These are phyloP conservation scores for Acomys russatus DNA, from an alignment of 2,797 vertebrate species.

Conservation along the genomic window DNA sequence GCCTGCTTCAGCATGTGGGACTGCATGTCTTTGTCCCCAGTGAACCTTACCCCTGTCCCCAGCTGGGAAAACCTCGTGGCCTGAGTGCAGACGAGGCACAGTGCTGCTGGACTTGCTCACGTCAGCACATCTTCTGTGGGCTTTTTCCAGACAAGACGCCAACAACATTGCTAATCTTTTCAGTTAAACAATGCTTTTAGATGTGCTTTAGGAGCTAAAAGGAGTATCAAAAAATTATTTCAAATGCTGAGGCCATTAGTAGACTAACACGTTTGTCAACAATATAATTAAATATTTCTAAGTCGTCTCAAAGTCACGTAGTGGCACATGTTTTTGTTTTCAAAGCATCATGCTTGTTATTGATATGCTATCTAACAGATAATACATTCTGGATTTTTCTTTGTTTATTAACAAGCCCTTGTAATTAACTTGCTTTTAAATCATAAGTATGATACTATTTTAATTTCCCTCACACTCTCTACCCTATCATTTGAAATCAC, in stretches of 20 bases:
- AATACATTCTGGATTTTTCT: constrained; percentile 90
- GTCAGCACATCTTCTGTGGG: constrained; percentile 75
- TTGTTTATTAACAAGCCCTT: constrained; percentile 94
- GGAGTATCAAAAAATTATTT: constrained; percentile 84
- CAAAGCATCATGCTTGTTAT: constrained; percentile 87
- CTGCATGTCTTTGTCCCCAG: neutral
- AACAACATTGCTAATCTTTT: constrained; percentile 81
- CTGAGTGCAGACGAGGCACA: constrained; percentile 46
- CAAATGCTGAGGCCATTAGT: constrained; percentile 86
- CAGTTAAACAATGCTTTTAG: constrained; percentile 82
- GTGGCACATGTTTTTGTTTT: constrained; percentile 86
- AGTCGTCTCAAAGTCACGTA: constrained; percentile 88
- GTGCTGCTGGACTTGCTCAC: constrained; percentile 72
- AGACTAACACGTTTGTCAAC: constrained; percentile 87
- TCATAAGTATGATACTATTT: constrained; percentile 94
- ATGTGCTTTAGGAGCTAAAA: constrained; percentile 82
- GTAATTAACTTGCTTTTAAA: constrained; percentile 94
- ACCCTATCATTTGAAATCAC: constrained; percentile 94
- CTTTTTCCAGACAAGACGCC: constrained; percentile 81
- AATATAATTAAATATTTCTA: constrained; percentile 89
- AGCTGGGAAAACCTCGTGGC: constrained; percentile 31
- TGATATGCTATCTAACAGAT: constrained; percentile 88
- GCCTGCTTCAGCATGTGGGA: constrained; percentile 12
- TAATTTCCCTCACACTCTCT: constrained; percentile 92
- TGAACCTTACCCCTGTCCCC: neutral